phyloP scores from a whole-genome alignment of 2,113 vertebrate genomes.

The Eira barbara region DNA sequence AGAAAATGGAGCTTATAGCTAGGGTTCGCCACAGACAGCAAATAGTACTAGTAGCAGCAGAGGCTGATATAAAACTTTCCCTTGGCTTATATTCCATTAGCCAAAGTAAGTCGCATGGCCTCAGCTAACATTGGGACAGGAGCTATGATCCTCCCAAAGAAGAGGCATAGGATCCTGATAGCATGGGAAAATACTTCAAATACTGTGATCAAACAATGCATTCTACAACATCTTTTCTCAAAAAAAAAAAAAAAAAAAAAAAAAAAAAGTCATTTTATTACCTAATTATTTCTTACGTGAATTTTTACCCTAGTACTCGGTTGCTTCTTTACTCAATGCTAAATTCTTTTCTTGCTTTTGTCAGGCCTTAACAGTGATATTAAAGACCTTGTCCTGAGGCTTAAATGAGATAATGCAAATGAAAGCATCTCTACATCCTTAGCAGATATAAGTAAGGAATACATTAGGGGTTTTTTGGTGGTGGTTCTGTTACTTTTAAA shows the following conservation, averaged over 20 bases:
- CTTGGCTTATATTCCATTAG: not conserved
- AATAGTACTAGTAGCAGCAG: not conserved
- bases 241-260: too few relatives aligned
- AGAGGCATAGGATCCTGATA: not conserved
- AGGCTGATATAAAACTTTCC: not conserved
- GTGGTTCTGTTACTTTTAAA: not conserved
- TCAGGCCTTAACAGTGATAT: not conserved
- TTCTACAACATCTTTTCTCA: not conserved
- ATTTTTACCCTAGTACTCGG: not conserved
- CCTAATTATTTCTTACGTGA: not conserved
- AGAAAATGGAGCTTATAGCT: not conserved
- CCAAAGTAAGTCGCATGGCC: not conserved
- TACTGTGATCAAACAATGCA: not conserved
- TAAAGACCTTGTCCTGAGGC: not conserved
- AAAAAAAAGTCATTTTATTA: not conserved
- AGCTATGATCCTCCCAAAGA: not conserved
- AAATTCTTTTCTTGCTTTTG: not conserved
- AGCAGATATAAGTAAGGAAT: not conserved
- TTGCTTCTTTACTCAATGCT: not conserved
- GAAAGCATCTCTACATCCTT: not conserved
- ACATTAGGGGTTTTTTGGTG: not conserved
- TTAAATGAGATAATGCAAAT: not conserved
- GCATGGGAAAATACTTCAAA: not conserved
- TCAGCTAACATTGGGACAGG: not conserved
- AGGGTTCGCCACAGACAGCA: not conserved